Base-by-base conservation (phyloP, 2,113 vertebrate genomes). In the Gambusia holbrooki region DNA sequence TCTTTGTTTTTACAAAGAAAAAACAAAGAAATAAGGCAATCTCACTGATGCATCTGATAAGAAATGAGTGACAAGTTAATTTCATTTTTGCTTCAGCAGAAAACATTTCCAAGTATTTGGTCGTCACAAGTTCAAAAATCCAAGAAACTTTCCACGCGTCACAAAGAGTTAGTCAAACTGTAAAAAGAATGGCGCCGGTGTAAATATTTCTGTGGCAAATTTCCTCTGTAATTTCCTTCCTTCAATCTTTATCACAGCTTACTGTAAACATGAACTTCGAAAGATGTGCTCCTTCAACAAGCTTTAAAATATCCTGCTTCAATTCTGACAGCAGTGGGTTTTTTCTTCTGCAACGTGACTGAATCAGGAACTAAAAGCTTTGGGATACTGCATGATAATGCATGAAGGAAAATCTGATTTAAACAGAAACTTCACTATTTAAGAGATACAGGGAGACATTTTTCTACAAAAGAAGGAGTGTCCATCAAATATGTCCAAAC, bases 181-280 rank as follows among this genome's bases (percentile, higher is more conserved):
- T 27, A 60, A 62, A 32, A 64, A 68, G 78, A 87, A 67, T 62
- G 68, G 28, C 29, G 1, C 35, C 25, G 8, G 22, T 4, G 19
- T 85, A 88, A 89, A 92, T 58, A 81, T 63, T 81, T 74, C 48
- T 14, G 32, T 33, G 5, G 1, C 32, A 63, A 64, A 79, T 86
- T 82, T 87, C 81, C 84, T 76, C 17, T 62, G 33, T 61, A 66
- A 79, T 86, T 83, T 90, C 86, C 80, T 84, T 40, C 28, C 22
- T 17, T 69, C 62, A 0, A 32, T 76, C 61, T 70, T 80, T 73
- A 64, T 32, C 7, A 19, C 11, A 3, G 4, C 30, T 71, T 63
- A 15, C 60, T 14, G 4, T 84, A 84, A 87, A 83, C 71, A 79
- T 27, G 33, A 30, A 61, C 19, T 30, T 71, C 32, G 62, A n/a